A percentile compares a stretch with the other conserved stretches of the same genome.
These are phyloP conservation scores for Leptopterna dolabrata DNA, from an alignment of 2,888 invertebrate genomes.

Conservation along the genomic window DNA sequence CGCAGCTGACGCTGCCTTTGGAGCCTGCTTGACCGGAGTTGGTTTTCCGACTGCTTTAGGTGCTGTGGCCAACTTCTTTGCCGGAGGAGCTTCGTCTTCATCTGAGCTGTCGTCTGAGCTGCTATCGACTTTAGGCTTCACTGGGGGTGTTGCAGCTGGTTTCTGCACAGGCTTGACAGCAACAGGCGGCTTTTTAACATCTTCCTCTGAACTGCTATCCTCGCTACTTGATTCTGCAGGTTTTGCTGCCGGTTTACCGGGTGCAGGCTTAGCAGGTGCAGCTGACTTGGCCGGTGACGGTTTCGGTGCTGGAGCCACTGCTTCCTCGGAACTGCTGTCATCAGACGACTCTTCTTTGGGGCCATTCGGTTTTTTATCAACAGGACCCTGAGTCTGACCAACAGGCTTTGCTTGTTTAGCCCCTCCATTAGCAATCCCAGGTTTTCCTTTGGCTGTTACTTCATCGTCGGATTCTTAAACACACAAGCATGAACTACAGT, in stretches of 20 bases:
- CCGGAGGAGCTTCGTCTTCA: constrained; percentile 59
- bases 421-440: constrained; percentile 59
- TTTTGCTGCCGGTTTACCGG: constrained; percentile 12
- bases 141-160: constrained; percentile 33
- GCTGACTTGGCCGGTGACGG: constrained; percentile 8
- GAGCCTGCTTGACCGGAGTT: constrained; percentile 13
- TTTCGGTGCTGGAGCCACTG: constrained; percentile 17
- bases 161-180: constrained; percentile 17
- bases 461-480: constrained; percentile 65
- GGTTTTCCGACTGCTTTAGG: neutral
- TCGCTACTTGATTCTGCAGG: neutral
- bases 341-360: constrained; percentile 21
- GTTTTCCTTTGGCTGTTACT: constrained; percentile 61
- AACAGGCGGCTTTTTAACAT: constrained; percentile 6
- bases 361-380: neutral
- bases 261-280: constrained; percentile 18
- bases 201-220: constrained; percentile 35
- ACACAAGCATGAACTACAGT: neutral
- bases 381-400: neutral
- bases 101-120: constrained; percentile 57
- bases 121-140: constrained; percentile 53
- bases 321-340: constrained; percentile 40
- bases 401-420: neutral
- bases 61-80: constrained; percentile 15
- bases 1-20: neutral